A percentile compares a stretch with the other conserved stretches of the same genome.
Conservation (phyloP, 2,888 invertebrate genomes). For the Netelia melanura region DNA sequence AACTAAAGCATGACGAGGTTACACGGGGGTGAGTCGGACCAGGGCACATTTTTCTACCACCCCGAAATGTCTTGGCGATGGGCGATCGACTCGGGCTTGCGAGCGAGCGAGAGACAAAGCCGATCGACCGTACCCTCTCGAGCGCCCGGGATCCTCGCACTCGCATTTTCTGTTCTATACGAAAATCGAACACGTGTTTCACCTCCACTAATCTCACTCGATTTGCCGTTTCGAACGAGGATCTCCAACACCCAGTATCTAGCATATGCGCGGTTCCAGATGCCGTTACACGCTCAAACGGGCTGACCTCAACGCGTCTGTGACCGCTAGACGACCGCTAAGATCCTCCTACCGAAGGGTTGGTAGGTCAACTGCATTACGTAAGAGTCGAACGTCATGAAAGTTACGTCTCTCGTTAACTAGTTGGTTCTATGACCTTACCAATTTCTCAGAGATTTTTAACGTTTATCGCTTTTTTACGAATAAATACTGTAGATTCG, state of each 20-base stretch:
- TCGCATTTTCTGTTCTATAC: conserved; percentile 71
- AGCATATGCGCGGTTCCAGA: conserved; percentile 79
- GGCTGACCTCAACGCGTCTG: conserved; percentile 76
- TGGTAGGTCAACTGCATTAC: conserved; percentile 55
- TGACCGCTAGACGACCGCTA: conserved; percentile 62
- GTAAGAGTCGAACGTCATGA: conserved; percentile 46
- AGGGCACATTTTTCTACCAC: conserved; percentile 82
- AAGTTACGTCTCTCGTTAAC: conserved; percentile 26
- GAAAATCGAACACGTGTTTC: conserved; percentile 84
- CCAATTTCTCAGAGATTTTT: not conserved
- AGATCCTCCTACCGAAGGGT: conserved; percentile 49
- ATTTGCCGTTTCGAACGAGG: conserved; percentile 70
- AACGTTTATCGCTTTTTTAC: no score
- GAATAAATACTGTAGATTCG: conserved; percentile 5
- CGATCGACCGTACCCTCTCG: conserved; percentile 53
- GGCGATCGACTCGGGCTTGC: conserved; percentile 56
- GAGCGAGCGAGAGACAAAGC: conserved; percentile 51
- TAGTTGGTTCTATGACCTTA: conserved; percentile 17
- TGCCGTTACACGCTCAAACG: conserved; percentile 79
- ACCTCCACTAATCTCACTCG: conserved; percentile 82
- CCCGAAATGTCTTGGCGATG: conserved; percentile 67
- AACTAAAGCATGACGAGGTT: conserved; percentile 59
- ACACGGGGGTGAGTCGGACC: conserved; percentile 49
- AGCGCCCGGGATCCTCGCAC: conserved; percentile 64
- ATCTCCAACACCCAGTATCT: conserved; percentile 54